A percentile compares a stretch with the other conserved stretches of the same genome.
Evolutionary conservation across 2,888 invertebrate species (phyloP).

Genomic region (Cheilosia impressa): DNA sequence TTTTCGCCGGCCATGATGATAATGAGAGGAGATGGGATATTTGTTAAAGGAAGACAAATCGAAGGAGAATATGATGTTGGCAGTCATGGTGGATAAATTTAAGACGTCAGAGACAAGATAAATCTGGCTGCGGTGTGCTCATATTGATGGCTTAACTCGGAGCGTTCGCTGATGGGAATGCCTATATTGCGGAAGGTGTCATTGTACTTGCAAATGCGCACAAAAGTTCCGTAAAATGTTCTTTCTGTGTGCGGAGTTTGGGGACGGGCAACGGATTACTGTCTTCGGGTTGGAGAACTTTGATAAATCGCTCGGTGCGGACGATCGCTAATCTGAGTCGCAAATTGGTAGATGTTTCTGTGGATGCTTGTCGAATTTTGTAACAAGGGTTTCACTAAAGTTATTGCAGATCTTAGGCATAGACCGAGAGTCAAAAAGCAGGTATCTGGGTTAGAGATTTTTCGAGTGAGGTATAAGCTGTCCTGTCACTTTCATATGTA

Average conservation of each 20-base stretch:
- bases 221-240: background rate
- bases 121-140: constrained; percentile 8
- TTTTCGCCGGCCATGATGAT: constrained; percentile 20
- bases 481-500: too few species aligned
- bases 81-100: constrained; percentile 59
- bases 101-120: constrained; percentile 51
- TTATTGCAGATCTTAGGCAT: too few species aligned
- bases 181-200: background rate
- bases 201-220: background rate
- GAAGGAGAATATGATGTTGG: constrained; percentile 54
- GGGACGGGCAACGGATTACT: too few species aligned
- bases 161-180: background rate
- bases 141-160: constrained; percentile 28
- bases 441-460: too few species aligned
- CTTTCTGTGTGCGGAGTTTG: background rate
- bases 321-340: too few species aligned
- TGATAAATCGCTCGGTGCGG: too few species aligned
- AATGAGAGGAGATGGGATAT: constrained; percentile 37
- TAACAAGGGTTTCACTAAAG: too few species aligned
- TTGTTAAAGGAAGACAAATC: constrained; percentile 60
- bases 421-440: too few species aligned
- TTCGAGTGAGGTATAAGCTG: too few species aligned
- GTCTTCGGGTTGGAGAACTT: too few species aligned
- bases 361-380: too few species aligned
- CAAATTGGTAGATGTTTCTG: too few species aligned